A percentile compares a stretch with the other conserved stretches of the same genome.
These are phyloP conservation scores for Ispidina picta DNA, from an alignment of 2,797 vertebrate genomes.

Conservation along the genomic window DNA sequence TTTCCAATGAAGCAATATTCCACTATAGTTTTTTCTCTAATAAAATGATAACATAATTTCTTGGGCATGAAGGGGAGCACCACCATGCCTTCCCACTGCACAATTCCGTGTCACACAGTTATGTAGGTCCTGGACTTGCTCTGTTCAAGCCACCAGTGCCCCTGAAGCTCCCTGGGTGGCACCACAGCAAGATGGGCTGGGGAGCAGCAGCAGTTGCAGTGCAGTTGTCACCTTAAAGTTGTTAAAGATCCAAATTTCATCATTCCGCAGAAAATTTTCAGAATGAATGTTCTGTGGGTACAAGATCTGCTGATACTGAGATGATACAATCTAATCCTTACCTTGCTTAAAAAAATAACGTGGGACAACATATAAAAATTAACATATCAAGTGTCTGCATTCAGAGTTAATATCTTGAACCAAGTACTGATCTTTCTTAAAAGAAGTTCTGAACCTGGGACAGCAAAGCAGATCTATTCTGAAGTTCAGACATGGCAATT, in stretches of 20 bases:
- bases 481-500: neutral
- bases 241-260: neutral
- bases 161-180: too few relatives aligned
- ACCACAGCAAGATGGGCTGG: neutral
- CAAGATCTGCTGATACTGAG: neutral
- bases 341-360: neutral
- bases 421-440: neutral
- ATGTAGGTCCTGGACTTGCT: too few relatives aligned
- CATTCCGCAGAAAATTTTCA: neutral
- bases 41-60: neutral
- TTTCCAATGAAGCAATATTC: neutral
- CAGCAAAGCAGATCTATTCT: neutral
- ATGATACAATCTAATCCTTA: neutral
- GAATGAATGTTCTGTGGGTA: neutral
- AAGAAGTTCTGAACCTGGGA: neutral
- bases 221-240: neutral
- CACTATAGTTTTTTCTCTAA: neutral
- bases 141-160: too few relatives aligned
- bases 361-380: neutral
- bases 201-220: neutral
- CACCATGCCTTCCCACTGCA: neutral
- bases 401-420: neutral
- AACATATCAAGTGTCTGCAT: neutral
- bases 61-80: neutral
- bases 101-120: accelerated